These are phyloP conservation scores for Parasteatoda tepidariorum DNA, from an alignment of 1,140 invertebrate genomes.

Conservation along the genomic window DNA sequence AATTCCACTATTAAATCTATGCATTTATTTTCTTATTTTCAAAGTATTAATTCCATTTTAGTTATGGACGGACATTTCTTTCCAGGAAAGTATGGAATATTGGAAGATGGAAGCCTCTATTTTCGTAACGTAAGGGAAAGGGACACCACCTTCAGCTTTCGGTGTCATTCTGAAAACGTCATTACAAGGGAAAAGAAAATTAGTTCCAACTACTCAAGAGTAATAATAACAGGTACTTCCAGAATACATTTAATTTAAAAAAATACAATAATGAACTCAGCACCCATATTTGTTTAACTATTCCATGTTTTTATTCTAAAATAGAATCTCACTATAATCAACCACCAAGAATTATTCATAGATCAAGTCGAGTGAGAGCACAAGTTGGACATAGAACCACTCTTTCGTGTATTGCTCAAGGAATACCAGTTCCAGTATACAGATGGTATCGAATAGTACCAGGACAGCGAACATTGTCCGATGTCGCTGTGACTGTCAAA, in stretches of 20 bases:
- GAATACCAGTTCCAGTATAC: conserved; percentile 77
- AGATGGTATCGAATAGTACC: conserved; percentile 69
- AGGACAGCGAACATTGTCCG: background rate
- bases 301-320: no score
- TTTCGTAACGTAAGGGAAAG: conserved; percentile 28
- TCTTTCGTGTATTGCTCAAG: conserved; percentile 83
- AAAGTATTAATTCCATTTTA: no score
- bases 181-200: conserved; percentile 50
- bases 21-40: no score
- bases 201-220: conserved; percentile 50
- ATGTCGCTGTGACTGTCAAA: background rate
- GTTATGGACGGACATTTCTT: no score
- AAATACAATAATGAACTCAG: no score
- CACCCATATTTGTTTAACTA: no score
- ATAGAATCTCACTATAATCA: background rate
- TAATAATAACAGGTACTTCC: conserved; percentile 51
- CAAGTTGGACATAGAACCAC: background rate
- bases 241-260: no score
- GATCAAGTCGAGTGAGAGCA: background rate
- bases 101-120: conserved; percentile 51
- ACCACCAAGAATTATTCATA: background rate
- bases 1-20: no score
- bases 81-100: conserved; percentile 45
- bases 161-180: conserved; percentile 53
- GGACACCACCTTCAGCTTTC: conserved; percentile 29